phyloP scores from a whole-genome alignment of 1,140 invertebrate genomes.

The Zophobas atratus region DNA sequence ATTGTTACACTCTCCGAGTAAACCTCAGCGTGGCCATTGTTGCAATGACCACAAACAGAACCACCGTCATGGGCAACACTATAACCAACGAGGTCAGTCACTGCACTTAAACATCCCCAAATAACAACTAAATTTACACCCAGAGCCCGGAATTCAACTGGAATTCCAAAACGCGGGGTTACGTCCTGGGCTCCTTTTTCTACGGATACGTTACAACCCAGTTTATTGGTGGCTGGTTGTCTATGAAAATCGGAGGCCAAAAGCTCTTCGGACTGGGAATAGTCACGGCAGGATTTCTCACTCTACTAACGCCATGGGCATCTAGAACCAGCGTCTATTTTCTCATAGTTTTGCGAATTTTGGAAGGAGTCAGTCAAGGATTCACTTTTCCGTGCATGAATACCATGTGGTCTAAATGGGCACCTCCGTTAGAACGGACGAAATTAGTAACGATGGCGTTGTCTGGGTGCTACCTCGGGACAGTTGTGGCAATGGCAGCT shows the following conservation, averaged over 20 bases:
- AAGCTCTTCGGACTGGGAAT: constrained; percentile 86
- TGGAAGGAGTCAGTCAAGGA: constrained; percentile 93
- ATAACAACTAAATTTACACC: no score
- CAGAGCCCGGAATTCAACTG: constrained; percentile 81
- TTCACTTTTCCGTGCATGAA: constrained; percentile 93
- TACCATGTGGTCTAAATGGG: constrained; percentile 90
- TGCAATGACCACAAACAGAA: no score
- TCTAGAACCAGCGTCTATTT: constrained; percentile 80
- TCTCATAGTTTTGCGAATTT: constrained; percentile 82
- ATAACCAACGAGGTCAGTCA: no score
- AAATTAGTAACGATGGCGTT: constrained; percentile 84
- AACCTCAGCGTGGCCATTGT: no score
- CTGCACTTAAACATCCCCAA: no score
- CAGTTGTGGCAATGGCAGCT: constrained; percentile 85
- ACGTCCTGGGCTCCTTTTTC: constrained; percentile 91
- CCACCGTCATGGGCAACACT: no score
- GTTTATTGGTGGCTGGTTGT: constrained; percentile 74
- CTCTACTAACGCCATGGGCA: constrained; percentile 85
- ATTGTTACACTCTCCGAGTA: no score
- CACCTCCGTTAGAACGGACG: constrained; percentile 87
- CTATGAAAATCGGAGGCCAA: constrained; percentile 73
- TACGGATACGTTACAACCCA: constrained; percentile 86
- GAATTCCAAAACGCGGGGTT: constrained; percentile 83
- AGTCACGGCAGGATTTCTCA: constrained; percentile 84
- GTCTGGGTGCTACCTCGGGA: constrained; percentile 88